Base-by-base conservation (phyloP, 2,797 vertebrate species). In the Dallia pectoralis region DNA sequence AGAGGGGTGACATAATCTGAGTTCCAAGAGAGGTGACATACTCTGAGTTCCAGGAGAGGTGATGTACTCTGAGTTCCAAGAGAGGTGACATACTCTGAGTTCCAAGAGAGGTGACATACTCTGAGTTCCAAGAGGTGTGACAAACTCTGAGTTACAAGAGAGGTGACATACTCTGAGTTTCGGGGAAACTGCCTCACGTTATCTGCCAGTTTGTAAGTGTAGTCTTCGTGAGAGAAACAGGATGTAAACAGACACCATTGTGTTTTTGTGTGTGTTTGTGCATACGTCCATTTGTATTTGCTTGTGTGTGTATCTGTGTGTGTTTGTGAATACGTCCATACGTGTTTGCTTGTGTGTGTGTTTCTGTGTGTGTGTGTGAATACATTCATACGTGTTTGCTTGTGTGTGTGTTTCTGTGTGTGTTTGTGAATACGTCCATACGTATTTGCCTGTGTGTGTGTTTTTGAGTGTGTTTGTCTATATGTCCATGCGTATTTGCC, bases 291-390 rank as follows among this genome's bases (percentile, higher is more conserved):
- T n/a, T n/a, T n/a, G n/a, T n/a, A n/a, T n/a, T n/a, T n/a, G n/a
- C n/a, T n/a, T n/a, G n/a, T n/a, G n/a, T n/a, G n/a, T n/a, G n/a
- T n/a, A n/a, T n/a, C n/a, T n/a, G n/a, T n/a, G n/a, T n/a, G n/a
- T n/a, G n/a, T n/a, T n/a, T n/a, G n/a, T n/a, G n/a, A n/a, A n/a
- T n/a, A n/a, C n/a, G n/a, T n/a, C n/a, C n/a, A n/a, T n/a, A n/a
- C n/a, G n/a, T n/a, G n/a, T n/a, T n/a, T n/a, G n/a, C n/a, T n/a
- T 80, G 79, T 82, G 78, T 71, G 5, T 75, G 76, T 65, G 67
- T 33, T 53, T 61, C 77, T 80, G n/a, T n/a, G n/a, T n/a, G n/a
- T n/a, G n/a, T n/a, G n/a, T 36, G 33, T 36, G 68, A n/a, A n/a
- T n/a, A n/a, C n/a, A n/a, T n/a, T n/a, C n/a, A n/a, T n/a, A n/a